A percentile compares a stretch with the other conserved stretches of the same genome.
Conservation (phyloP, 2,888 invertebrate species). For the Hydraecia micacea region DNA sequence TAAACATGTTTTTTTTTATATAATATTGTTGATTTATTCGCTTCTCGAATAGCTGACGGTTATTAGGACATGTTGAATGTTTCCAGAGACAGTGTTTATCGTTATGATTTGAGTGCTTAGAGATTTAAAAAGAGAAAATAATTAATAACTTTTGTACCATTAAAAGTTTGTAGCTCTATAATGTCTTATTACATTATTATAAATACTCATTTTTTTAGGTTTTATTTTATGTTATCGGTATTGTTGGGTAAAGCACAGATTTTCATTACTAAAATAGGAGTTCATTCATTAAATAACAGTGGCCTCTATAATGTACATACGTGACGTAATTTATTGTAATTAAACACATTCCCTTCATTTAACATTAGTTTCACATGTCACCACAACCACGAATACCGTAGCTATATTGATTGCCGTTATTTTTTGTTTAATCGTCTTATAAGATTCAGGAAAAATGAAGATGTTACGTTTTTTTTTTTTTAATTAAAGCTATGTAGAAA, state of each 20-base stretch:
- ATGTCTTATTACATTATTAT: constrained; percentile 42
- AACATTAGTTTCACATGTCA: constrained; percentile 41
- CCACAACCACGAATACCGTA: constrained; percentile 40
- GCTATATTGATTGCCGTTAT: constrained; percentile 60
- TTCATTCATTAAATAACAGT: constrained; percentile 36
- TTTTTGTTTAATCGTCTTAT: constrained; percentile 51
- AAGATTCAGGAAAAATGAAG: constrained; percentile 37
- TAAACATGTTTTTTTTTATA: constrained; percentile 40
- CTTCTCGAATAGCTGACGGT: constrained; percentile 38
- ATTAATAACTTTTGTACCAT: constrained; percentile 19
- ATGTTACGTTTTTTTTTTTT: constrained; percentile 63
- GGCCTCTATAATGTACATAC: constrained; percentile 54
- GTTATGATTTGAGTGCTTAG: constrained; percentile 19
- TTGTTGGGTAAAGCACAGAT: constrained; percentile 25
- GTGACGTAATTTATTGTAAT: constrained; percentile 59
- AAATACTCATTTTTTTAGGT: constrained; percentile 62
- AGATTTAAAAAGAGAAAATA: constrained; percentile 8
- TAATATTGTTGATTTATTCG: constrained; percentile 45
- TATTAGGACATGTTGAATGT: constrained; percentile 30
- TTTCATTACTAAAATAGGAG: constrained; percentile 24
- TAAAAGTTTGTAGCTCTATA: constrained; percentile 20
- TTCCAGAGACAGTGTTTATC: constrained; percentile 28
- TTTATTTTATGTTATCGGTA: constrained; percentile 46
- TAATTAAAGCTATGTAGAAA: constrained; percentile 64
- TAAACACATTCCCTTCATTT: constrained; percentile 63